These are phyloP conservation scores for Charanyca ferruginea DNA, from an alignment of 2,888 invertebrate genomes.

Conservation along the genomic window DNA sequence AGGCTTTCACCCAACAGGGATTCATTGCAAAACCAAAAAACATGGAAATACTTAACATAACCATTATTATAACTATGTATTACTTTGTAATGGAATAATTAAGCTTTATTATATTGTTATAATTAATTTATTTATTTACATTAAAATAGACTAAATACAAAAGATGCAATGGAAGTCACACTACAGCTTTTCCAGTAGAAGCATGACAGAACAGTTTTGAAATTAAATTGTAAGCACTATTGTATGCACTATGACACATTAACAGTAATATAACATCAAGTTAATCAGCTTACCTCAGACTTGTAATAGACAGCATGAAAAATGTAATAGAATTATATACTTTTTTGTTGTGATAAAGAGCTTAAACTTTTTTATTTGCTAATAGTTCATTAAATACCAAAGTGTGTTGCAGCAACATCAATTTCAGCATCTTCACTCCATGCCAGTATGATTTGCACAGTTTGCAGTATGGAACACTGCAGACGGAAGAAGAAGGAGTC, in stretches of 20 bases:
- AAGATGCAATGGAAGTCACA: neutral
- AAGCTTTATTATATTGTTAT: too few relatives aligned
- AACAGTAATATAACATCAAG: neutral
- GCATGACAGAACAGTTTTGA: neutral
- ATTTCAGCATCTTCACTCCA: slow-evolving; percentile 93
- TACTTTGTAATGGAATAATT: too few relatives aligned
- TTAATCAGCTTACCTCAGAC: slow-evolving; percentile 70
- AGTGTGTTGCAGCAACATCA: slow-evolving; percentile 86
- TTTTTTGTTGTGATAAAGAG: neutral
- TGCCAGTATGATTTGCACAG: slow-evolving; percentile 91
- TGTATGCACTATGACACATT: neutral
- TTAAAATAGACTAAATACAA: too few relatives aligned
- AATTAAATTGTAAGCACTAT: neutral
- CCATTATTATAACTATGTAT: too few relatives aligned
- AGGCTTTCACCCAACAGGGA: too few relatives aligned
- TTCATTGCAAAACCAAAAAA: too few relatives aligned
- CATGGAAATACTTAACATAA: too few relatives aligned
- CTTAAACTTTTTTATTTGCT: too few relatives aligned
- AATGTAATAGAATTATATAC: slow-evolving; percentile 37
- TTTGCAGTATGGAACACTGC: slow-evolving; percentile 92
- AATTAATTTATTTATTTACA: too few relatives aligned
- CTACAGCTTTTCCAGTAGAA: neutral
- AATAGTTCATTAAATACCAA: slow-evolving; percentile 81
- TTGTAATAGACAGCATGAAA: slow-evolving; percentile 75
- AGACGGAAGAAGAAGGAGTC: slow-evolving; percentile 92